Evolutionary conservation across 2,113 vertebrate species (phyloP), one percentile per base, ranked within the genome.

Genomic region (Amia ocellicauda): DNA sequence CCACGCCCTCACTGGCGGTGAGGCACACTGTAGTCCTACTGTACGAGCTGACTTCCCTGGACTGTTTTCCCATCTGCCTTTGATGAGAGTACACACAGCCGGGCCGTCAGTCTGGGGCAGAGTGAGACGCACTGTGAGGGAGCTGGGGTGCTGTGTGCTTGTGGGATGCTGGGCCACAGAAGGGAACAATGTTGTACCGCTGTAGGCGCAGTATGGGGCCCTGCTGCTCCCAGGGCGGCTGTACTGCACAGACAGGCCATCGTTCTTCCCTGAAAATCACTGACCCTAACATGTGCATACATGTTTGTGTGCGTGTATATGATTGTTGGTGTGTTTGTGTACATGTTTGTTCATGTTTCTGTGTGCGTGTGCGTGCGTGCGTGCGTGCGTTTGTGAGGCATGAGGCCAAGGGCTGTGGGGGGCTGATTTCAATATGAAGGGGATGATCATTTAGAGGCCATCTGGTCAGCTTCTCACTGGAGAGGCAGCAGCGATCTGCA

Each of bases 361-460:
- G 45, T 40, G 26, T 57, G 36, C 59, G 29, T 66, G 63, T 49
- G 40, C 19, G 36, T 26, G 28, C 50, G 20, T n/a, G 22, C 24
- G 51, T 11, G 41, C 26, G 28, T 26, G 52, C 11, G 60, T n/a
- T n/a, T n/a, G 81, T 69, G 73, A 68, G 78, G 80, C 73, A 73
- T 69, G 78, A 69, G 66, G 70, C 71, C 75, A n/a, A 74, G 78
- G 77, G 84, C 79, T 24, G 77, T 80, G 79, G 77, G 75, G 77
- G 73, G 69, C 70, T 77, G 78, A 81, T 82, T 84, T 87, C 78
- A 87, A 88, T 83, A 84, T 84, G 84, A 86, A 88, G 86, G 76
- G 83, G 81, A 63, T 81, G 78, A 79, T 88, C 86, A 88, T 88
- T 83, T 85, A 86, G 63, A 7, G 66, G 81, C 87, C 88, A 89